Evolutionary conservation across 2,888 invertebrate genomes (phyloP).

Genomic region (Pristionchus japonicus): DNA sequence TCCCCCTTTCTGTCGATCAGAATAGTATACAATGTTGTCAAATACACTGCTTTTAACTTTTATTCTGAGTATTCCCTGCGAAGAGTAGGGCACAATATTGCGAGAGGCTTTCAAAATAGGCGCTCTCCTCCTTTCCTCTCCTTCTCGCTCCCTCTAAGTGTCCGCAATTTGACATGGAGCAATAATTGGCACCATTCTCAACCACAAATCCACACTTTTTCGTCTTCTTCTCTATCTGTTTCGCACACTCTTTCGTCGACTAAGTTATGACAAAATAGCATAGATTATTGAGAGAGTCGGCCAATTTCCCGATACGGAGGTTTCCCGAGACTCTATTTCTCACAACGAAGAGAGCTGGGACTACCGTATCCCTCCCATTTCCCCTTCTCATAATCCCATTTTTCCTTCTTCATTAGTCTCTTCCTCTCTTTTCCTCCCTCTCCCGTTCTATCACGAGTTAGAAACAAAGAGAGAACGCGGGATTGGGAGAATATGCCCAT

Average conservation of each 20-base stretch:
- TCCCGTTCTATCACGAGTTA: too few species aligned
- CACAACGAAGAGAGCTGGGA: too few species aligned
- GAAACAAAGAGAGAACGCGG: too few species aligned
- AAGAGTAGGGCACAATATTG: too few species aligned
- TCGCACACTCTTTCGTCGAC: neutral
- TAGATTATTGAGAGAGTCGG: neutral
- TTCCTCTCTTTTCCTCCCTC: neutral
- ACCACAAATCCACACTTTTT: neutral
- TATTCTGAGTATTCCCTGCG: too few species aligned
- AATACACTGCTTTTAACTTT: too few species aligned
- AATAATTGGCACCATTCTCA: conserved; percentile 14
- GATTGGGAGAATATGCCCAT: too few species aligned
- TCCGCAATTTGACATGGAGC: neutral
- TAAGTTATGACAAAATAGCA: neutral
- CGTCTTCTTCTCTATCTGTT: neutral
- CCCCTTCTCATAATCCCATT: too few species aligned
- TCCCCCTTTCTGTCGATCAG: too few species aligned
- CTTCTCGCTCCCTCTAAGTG: neutral
- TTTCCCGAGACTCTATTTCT: neutral
- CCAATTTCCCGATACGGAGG: neutral
- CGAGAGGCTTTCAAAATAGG: too few species aligned
- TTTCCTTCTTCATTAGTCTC: neutral
- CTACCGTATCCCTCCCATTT: neutral
- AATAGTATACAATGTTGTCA: too few species aligned
- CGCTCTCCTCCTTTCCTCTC: neutral